These are phyloP conservation scores for Caenorhabditis elegans DNA, from an alignment of 1,140 invertebrate genomes.

Conservation along the genomic window DNA sequence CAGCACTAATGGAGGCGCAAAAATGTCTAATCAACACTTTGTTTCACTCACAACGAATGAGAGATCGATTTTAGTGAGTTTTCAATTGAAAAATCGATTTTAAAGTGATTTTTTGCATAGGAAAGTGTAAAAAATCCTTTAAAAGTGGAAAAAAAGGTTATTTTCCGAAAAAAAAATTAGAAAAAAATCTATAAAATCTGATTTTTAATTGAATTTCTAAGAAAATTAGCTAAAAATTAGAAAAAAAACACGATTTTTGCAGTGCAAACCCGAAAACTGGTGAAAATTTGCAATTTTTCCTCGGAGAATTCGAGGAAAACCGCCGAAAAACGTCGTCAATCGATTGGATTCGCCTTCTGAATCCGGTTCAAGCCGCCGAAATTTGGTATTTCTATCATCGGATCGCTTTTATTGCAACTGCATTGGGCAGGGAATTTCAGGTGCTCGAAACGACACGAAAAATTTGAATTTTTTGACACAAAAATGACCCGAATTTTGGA, in stretches of 20 bases:
- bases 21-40: conserved; percentile 60
- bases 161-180: too few relatives aligned
- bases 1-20: conserved; percentile 58
- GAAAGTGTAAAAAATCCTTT: too few relatives aligned
- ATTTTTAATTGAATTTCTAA: background rate
- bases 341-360: background rate
- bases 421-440: background rate
- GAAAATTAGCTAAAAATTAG: too few relatives aligned
- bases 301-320: background rate
- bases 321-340: background rate
- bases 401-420: conserved; percentile 49
- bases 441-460: background rate
- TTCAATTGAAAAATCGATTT: too few relatives aligned
- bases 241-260: too few relatives aligned
- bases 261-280: background rate
- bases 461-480: too few relatives aligned
- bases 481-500: too few relatives aligned
- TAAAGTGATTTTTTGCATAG: too few relatives aligned
- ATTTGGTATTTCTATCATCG: conserved; percentile 28
- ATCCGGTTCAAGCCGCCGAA: background rate
- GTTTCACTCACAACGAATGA: conserved; percentile 49
- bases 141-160: too few relatives aligned
- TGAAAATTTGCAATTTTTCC: background rate
- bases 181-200: too few relatives aligned
- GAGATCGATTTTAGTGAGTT: conserved; percentile 54